Conservation (phyloP, 2,888 invertebrate species). For the Hypselothyrea guttata region DNA sequence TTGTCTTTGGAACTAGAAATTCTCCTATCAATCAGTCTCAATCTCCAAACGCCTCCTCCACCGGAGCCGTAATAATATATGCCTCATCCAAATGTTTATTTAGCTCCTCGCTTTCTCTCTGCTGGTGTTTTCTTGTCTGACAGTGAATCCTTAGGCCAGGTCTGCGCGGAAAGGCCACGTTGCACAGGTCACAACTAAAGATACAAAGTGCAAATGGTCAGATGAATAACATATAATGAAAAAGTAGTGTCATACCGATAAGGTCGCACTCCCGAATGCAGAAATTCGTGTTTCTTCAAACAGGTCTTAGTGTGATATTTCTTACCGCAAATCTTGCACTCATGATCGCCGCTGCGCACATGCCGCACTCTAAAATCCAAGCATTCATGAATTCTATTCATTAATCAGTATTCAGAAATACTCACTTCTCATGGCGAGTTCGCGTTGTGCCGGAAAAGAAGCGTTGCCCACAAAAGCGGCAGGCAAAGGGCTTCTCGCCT, state of each 20-base stretch:
- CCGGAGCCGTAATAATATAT: no score
- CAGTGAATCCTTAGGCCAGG: constrained; percentile 46
- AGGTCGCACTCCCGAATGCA: constrained; percentile 45
- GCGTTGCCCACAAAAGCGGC: constrained; percentile 73
- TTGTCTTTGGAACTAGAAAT: no score
- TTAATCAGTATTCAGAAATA: not conserved
- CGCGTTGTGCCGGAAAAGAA: constrained; percentile 53
- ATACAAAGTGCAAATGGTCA: no score
- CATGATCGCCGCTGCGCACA: constrained; percentile 62
- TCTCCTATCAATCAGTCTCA: no score
- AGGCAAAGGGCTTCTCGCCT: constrained; percentile 79
- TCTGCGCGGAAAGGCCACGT: constrained; percentile 43
- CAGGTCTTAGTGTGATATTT: constrained; percentile 77
- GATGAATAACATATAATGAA: not conserved
- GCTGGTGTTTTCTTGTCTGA: constrained; percentile 55
- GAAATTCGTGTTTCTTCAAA: constrained; percentile 67
- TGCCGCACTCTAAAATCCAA: constrained; percentile 47
- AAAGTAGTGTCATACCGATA: constrained; percentile 31
- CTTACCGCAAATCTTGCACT: constrained; percentile 69
- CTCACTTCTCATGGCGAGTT: constrained; percentile 77
- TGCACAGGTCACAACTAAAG: constrained; percentile 47
- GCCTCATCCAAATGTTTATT: no score
- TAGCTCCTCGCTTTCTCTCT: constrained; percentile 32
- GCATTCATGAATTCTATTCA: no score
- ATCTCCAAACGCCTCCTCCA: no score